phyloP scores from a whole-genome alignment of 2,888 invertebrate species.

The Geotrupes spiniger region DNA sequence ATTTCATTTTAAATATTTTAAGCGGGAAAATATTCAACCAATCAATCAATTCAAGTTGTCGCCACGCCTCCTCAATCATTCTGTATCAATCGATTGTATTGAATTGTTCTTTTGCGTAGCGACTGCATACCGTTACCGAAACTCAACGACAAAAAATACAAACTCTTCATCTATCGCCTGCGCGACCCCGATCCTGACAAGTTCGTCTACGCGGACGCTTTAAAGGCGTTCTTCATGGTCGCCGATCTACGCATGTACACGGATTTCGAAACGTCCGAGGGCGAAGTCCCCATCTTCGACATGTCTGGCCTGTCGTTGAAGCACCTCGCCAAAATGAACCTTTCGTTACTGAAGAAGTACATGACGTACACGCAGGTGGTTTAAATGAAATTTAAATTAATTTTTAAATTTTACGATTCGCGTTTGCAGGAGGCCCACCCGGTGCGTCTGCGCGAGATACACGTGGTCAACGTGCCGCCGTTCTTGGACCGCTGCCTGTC shows the following conservation, averaged over 20 bases:
- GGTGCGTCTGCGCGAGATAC: constrained; percentile 62
- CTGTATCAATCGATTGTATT: not conserved
- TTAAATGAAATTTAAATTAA: constrained; percentile 8
- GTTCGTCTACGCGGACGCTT: constrained; percentile 63
- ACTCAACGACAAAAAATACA: constrained; percentile 64
- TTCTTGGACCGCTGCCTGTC: constrained; percentile 63
- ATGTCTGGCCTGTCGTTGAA: constrained; percentile 62
- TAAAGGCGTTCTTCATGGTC: constrained; percentile 71
- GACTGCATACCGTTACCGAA: constrained; percentile 68
- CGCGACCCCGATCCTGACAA: constrained; percentile 61
- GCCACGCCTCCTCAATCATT: too few species aligned
- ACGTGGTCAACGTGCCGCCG: constrained; percentile 63
- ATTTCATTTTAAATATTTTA: too few species aligned
- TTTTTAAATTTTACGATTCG: constrained; percentile 8
- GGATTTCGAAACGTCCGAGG: constrained; percentile 60
- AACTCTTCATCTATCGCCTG: constrained; percentile 64
- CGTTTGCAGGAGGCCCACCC: constrained; percentile 67
- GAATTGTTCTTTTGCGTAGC: constrained; percentile 56
- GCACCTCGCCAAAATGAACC: constrained; percentile 62
- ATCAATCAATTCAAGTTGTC: too few species aligned
- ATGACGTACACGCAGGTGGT: constrained; percentile 68
- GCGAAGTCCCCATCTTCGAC: constrained; percentile 72
- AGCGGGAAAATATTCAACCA: too few species aligned
- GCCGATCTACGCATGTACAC: constrained; percentile 63
- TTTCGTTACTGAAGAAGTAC: constrained; percentile 64